Conservation (phyloP, 2,888 invertebrate species). For the Calliphora vomitoria region DNA sequence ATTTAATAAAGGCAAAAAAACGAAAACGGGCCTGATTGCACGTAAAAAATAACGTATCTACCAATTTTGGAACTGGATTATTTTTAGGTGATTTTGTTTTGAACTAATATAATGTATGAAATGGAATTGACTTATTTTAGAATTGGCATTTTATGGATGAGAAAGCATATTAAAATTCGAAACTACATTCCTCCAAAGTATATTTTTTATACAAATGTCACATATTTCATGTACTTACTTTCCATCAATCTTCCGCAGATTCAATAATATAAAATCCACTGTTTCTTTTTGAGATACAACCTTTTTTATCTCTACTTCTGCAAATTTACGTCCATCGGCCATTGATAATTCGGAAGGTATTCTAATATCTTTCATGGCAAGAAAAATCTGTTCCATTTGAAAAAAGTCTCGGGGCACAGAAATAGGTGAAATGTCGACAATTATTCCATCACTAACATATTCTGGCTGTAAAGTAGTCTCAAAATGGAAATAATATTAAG, state of each 20-base stretch:
- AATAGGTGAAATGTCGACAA: slow-evolving; percentile 90
- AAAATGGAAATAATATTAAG: neutral
- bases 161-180: too few species aligned
- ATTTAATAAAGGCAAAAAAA: too few species aligned
- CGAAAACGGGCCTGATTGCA: too few species aligned
- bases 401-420: slow-evolving; percentile 86
- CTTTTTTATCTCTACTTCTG: slow-evolving; percentile 88
- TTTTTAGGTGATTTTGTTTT: too few species aligned
- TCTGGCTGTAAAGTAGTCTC: slow-evolving; percentile 85
- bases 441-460: slow-evolving; percentile 88
- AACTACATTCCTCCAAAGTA: too few species aligned
- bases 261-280: slow-evolving; percentile 93
- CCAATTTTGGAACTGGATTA: too few species aligned
- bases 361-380: slow-evolving; percentile 87
- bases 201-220: too few species aligned
- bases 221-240: slow-evolving; percentile 74
- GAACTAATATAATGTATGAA: too few species aligned
- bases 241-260: slow-evolving; percentile 88
- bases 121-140: too few species aligned
- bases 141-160: too few species aligned
- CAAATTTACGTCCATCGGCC: slow-evolving; percentile 89
- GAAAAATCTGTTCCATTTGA: slow-evolving; percentile 87
- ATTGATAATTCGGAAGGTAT: slow-evolving; percentile 88
- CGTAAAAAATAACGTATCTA: too few species aligned
- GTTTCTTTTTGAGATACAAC: slow-evolving; percentile 86